Evolutionary conservation across 2,888 invertebrate species (phyloP).

Genomic region (Stenodera caucasica): DNA sequence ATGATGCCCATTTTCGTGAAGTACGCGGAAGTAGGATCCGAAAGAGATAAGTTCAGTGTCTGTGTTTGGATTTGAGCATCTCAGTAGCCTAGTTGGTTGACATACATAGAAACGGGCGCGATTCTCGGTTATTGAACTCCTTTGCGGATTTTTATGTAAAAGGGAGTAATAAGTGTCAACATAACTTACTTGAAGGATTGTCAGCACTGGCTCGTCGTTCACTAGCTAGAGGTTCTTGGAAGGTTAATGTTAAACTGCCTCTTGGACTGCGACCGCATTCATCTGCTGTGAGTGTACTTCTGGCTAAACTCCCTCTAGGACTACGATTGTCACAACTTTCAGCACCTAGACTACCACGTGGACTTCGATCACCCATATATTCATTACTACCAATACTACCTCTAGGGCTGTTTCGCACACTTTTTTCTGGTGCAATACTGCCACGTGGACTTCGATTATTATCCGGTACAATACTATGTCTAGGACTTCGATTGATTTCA

Average conservation of each 20-base stretch:
- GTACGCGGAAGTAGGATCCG: too few species aligned
- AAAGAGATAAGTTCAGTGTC: too few species aligned
- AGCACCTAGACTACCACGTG: conserved; percentile 64
- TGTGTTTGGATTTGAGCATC: too few species aligned
- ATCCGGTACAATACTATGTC: conserved; percentile 64
- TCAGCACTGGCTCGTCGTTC: conserved; percentile 65
- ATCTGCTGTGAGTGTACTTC: conserved; percentile 58
- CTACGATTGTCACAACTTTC: conserved; percentile 61
- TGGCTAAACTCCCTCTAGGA: conserved; percentile 65
- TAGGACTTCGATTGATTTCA: conserved; percentile 60
- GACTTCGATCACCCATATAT: conserved; percentile 51
- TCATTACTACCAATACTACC: conserved; percentile 58
- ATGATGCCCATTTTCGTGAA: too few species aligned
- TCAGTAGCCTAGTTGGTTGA: too few species aligned
- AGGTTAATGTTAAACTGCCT: conserved; percentile 64
- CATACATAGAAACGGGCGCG: too few species aligned
- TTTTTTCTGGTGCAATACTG: conserved; percentile 59
- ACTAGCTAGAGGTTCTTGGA: conserved; percentile 63
- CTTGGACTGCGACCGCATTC: conserved; percentile 58
- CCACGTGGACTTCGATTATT: conserved; percentile 56
- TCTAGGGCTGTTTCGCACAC: conserved; percentile 62
- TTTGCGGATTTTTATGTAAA: too few species aligned
- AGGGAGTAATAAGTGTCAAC: too few species aligned
- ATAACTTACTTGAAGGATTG: conserved; percentile 58
- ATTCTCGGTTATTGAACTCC: too few species aligned